A percentile compares a stretch with the other conserved stretches of the same genome.
These are phyloP conservation scores for Caenorhabditis japonica DNA, from an alignment of 2,888 invertebrate species.

Conservation along the genomic window DNA sequence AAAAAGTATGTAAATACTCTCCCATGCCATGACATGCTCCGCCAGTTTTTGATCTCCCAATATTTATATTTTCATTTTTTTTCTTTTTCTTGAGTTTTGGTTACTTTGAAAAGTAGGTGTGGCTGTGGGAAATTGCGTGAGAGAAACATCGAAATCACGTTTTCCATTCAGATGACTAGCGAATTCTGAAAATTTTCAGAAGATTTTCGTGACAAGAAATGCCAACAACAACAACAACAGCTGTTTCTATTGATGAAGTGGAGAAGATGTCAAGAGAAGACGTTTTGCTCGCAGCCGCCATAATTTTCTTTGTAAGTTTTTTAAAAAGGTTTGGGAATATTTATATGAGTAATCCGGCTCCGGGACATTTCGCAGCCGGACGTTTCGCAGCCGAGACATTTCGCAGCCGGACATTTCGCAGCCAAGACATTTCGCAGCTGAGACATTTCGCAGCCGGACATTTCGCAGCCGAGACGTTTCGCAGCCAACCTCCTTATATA, in stretches of 20 bases:
- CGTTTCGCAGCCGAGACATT: no score
- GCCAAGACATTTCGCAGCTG: no score
- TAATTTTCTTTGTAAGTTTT: conserved; percentile 44
- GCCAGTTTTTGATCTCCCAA: conserved; percentile 2
- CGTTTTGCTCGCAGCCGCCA: conserved; percentile 19
- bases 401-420: no score
- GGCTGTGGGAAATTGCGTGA: conserved; percentile 15
- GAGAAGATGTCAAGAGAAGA: conserved; percentile 11
- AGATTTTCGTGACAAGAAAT: no score
- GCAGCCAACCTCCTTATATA: no score
- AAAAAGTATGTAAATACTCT: no score
- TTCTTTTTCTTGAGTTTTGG: not conserved
- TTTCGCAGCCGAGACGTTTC: no score
- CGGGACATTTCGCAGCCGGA: no score
- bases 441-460: no score
- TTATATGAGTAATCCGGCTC: no score
- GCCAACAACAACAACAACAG: not conserved
- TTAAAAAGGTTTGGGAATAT: no score
- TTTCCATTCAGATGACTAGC: not conserved
- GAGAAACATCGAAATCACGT: conserved; percentile 4
- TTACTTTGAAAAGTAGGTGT: conserved; percentile 6
- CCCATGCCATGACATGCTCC: not conserved
- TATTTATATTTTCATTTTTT: not conserved
- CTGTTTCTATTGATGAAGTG: not conserved
- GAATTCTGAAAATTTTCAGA: no score